Evolutionary conservation across 2,888 invertebrate species (phyloP), one percentile per base, ranked within the genome.

Genomic region (Perizoma flavofasciatum): DNA sequence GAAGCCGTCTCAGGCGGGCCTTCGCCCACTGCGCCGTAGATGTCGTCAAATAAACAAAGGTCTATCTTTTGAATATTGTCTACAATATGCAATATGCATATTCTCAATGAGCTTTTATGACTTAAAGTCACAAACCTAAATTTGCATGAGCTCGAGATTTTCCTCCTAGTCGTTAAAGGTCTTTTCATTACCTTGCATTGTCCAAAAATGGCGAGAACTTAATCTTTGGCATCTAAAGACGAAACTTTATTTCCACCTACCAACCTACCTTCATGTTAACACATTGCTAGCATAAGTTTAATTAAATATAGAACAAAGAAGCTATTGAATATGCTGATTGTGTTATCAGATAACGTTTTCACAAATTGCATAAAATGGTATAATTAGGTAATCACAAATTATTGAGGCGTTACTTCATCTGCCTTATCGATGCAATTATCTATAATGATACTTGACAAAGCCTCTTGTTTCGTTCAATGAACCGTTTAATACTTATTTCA

Each of bases 381-480:
- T 37, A 37, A 37, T 37, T 6, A 40, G 10, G 47, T 34, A 52
- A 52, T 51, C 33, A 41, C 32, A 51, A 52, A 48, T 22, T 47
- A 52, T 45, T 79, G 63, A 66, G 75, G 73, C 73, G 71, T 76
- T 67, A 76, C 52, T 52, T 69, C 61, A 65, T 72, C 58, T 63
- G 67, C 64, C 69, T 77, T 75, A 77, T 77, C 72, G 72, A 78
- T 74, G 56, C 66, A 74, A 58, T 77, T 73, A 73, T 63, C 62
- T 57, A 69, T 79, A 37, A 37, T 37, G 37, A 37, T 72, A 44
- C n/a, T 73, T 68, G 65, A 72, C 63, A 78, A 70, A 72, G 65
- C 63, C 65, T 72, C 69, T 82, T 81, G 72, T 78, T 73, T 75
- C 67, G 68, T 76, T 76, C 76, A 82, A 74, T 78, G 78, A 77